These are phyloP conservation scores for Desoria tigrina DNA, from an alignment of 2,888 invertebrate genomes.

Conservation along the genomic window DNA sequence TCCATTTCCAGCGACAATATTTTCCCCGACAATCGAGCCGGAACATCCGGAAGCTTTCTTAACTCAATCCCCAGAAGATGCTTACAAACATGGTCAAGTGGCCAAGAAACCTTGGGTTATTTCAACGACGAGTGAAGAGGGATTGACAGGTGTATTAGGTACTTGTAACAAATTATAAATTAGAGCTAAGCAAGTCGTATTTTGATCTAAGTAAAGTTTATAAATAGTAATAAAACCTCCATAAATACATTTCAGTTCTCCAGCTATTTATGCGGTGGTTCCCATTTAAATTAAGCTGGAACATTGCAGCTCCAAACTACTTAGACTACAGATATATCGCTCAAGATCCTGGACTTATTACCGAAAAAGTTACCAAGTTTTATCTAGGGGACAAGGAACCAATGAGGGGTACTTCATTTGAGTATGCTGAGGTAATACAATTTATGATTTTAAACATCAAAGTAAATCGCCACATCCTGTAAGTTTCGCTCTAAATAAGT, in stretches of 20 bases:
- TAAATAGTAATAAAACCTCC: conserved; percentile 10
- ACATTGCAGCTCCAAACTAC: conserved; percentile 28
- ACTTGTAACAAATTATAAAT: conserved; percentile 3
- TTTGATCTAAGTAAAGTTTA: background rate
- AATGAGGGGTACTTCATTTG: conserved; percentile 13
- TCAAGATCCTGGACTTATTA: conserved; percentile 14
- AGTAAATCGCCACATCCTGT: no score
- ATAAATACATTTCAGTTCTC: conserved; percentile 26
- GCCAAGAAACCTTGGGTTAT: conserved; percentile 45
- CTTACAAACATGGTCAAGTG: conserved; percentile 38
- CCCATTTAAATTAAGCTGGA: conserved; percentile 35
- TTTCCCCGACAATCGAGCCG: conserved; percentile 41
- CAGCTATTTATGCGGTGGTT: conserved; percentile 20
- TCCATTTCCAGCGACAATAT: conserved; percentile 39
- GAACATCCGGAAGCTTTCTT: conserved; percentile 42
- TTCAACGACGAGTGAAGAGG: conserved; percentile 42
- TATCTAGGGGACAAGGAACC: conserved; percentile 37
- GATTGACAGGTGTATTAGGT: conserved; percentile 33
- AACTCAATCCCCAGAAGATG: conserved; percentile 40
- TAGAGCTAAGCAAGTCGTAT: no score
- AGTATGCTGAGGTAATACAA: conserved; percentile 31
- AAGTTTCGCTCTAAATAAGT: no score
- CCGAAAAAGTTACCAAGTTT: conserved; percentile 37
- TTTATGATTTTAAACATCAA: background rate
- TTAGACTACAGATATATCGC: conserved; percentile 38